Evolutionary conservation across 2,888 invertebrate genomes (phyloP), one percentile per base, ranked within the genome.

Genomic region (Apeira syringaria): DNA sequence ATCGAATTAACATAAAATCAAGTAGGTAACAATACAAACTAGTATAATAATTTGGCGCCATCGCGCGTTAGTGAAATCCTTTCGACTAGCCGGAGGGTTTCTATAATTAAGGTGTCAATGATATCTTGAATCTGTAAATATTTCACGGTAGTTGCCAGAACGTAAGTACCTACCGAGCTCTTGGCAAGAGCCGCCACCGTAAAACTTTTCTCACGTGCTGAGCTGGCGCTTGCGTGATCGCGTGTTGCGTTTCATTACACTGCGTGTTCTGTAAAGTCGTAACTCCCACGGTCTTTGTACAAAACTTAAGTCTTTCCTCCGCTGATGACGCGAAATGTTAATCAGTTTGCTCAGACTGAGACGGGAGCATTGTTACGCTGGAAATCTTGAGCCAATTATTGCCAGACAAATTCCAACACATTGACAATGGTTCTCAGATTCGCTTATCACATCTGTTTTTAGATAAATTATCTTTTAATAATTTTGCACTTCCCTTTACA

Each of bases 331-430:
- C 15, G 20, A 31, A 76, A 80, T 77, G 75, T 69, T 77, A 77
- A 72, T 61, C 61, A 69, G 76, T 81, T 82, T 80, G 74, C 79
- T 60, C 56, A 68, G 57, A 72, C 80, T 78, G 75, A 81, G 58
- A 47, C 58, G 41, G 60, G 54, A 58, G 55, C 51, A 56, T 56
- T 56, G 53, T 56, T 70, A 56, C 59, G 70, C 65, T 74, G 80
- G 78, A 81, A 80, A 82, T 78, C 74, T 68, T 72, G 37, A 70
- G 67, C 65, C 72, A 78, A 80, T 82, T 80, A 80, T 53, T 27
- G 33, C 38, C 44, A 56, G 47, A 57, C 65, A 80, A 80, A 47
- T 40, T 49, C 46, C 46, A 42, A 48, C 50, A 51, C 52, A 49
- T 47, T 52, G 47, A 51, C 56, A 53, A 54, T 52, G 49, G 51